Base-by-base conservation (phyloP, 1,140 invertebrate genomes). In the Brachionus asplanchnoidis region DNA sequence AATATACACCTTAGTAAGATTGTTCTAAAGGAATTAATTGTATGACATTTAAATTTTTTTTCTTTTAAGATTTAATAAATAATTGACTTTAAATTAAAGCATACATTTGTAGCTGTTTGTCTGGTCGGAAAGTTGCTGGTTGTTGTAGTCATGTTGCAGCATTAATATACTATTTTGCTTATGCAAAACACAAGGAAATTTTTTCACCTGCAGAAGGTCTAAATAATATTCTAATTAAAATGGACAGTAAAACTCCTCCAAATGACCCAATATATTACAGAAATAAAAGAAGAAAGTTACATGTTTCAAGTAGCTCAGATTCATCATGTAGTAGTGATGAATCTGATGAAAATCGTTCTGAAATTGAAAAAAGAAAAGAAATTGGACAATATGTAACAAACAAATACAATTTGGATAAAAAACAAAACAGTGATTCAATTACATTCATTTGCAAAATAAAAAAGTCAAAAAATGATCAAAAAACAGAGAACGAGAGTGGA, bases 41-140 rank as follows among this genome's bases (percentile, higher is more conserved):
- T 73, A 73, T 8, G 12, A 12, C 17, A 36, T 73, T 40, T 40
- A 73, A 36, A 32, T 40, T 73, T 36, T 73, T 70, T 40, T 73
- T 73, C n/a, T 36, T 17, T 73, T 36, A 73, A 73, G n/a, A 36
- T 36, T 40, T 40, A 42, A 14, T 40, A 73, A 73, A 73, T 40
- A 73, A 40, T 73, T 73, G 28, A 68, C 28, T 40, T 73, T 42
- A 46, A 46, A 46, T 46, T 68, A 40, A 73, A 73, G 68, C 68
- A 73, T 73, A 73, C 32, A 73, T 73, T 40, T 73, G 68, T 6
- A 73, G 28, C n/a, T 73, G 68, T 73, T 40, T 73, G 3, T 73
- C 68, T 32, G 68, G 68, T 73, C 26, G 32, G 36, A 73, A 73
- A 68, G 65, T 68, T 26, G 65, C 65, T 68, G 65, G 65, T 68